phyloP scores from a whole-genome alignment of 2,888 invertebrate species.

The Lottia gigantea region DNA sequence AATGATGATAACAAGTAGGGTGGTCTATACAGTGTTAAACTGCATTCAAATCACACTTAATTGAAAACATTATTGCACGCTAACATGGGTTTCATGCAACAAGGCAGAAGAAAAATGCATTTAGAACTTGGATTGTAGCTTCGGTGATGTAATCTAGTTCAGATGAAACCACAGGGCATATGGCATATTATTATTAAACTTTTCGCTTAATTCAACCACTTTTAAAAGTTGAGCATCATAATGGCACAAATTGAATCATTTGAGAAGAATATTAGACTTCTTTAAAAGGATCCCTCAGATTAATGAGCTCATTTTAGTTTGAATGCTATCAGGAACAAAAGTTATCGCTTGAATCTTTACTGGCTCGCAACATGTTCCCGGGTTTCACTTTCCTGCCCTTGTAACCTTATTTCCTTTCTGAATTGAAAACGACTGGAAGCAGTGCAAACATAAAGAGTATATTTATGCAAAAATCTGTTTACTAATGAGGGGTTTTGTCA shows the following conservation, averaged over 20 bases:
- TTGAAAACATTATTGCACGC: no score
- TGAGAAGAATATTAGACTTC: conserved; percentile 4
- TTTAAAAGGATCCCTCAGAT: neutral
- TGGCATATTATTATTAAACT: conserved; percentile 16
- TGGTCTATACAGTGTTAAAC: no score
- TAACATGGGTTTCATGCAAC: neutral
- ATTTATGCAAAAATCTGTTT: conserved; percentile 10
- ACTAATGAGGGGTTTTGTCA: conserved; percentile 9
- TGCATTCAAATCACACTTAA: no score
- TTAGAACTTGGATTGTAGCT: neutral
- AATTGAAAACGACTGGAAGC: conserved; percentile 7
- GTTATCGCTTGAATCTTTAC: conserved; percentile 2
- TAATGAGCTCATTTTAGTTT: neutral
- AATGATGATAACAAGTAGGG: no score
- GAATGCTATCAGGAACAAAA: conserved; percentile 2
- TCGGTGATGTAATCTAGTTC: conserved; percentile 15
- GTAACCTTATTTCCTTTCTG: neutral
- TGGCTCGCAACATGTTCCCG: neutral
- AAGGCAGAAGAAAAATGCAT: neutral
- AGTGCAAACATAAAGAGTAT: conserved; percentile 9
- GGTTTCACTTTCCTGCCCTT: neutral
- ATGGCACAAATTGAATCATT: conserved; percentile 6
- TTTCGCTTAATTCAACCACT: neutral
- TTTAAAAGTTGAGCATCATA: conserved; percentile 5
- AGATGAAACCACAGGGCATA: conserved; percentile 29